Percentiles rank a stretch among this genome's conserved stretches.
Evolutionary conservation across 2,797 vertebrate genomes (phyloP).

Genomic region (Chromis chromis): DNA sequence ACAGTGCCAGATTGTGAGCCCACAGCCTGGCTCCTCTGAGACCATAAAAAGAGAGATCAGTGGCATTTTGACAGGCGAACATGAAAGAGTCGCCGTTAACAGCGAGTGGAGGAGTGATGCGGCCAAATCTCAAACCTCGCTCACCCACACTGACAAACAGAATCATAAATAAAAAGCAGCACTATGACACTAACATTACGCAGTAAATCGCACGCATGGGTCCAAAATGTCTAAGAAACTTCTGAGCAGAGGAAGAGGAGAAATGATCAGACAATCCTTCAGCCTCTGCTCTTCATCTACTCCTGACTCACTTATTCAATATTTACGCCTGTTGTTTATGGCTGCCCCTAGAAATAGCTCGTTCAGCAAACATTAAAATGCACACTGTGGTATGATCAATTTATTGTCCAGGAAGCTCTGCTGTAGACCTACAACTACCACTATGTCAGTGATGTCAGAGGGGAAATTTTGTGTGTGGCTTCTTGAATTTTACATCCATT

Average conservation of each 20-base stretch:
- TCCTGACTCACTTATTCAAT: conserved; percentile 60
- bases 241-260: conserved; percentile 3
- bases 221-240: conserved; percentile 22
- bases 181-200: not conserved
- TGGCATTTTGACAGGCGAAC: conserved; percentile 64
- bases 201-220: not conserved
- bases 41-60: conserved; percentile 63
- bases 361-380: conserved; percentile 39
- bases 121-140: conserved; percentile 23
- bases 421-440: conserved; percentile 9
- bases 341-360: conserved; percentile 26
- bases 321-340: conserved; percentile 40
- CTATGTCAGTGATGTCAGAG: not conserved
- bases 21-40: conserved; percentile 58
- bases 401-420: conserved; percentile 6
- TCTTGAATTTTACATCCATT: conserved; percentile 17
- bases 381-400: conserved; percentile 13
- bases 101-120: conserved; percentile 34
- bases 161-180: conserved; percentile 7
- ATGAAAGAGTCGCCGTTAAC: conserved; percentile 44
- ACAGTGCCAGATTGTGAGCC: conserved; percentile 69
- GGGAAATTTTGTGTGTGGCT: not conserved
- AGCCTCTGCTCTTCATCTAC: conserved; percentile 32
- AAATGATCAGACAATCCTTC: conserved; percentile 24
- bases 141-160: conserved; percentile 33